Percentiles rank a stretch among this genome's conserved stretches.
These are phyloP conservation scores for Poecilia latipinna DNA, from an alignment of 2,113 vertebrate species.

Conservation along the genomic window DNA sequence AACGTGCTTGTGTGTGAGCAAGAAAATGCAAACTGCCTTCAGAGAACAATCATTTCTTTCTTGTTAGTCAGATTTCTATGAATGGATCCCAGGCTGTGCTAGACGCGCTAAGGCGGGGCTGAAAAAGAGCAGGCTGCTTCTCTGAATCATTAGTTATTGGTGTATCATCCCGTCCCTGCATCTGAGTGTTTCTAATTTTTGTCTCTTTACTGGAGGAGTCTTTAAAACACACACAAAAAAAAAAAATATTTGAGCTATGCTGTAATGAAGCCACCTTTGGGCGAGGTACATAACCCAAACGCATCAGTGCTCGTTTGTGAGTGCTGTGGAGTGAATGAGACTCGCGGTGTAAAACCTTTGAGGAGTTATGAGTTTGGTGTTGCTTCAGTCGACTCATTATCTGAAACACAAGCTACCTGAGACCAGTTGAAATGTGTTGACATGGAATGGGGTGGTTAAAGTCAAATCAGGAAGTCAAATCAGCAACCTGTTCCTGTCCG, in stretches of 20 bases:
- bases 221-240: background rate
- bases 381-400: too few species aligned
- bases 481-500: too few species aligned
- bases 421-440: too few species aligned
- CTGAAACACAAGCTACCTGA: too few species aligned
- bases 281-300: too few species aligned
- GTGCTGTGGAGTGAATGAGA: too few species aligned
- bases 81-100: conserved; percentile 3
- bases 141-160: background rate
- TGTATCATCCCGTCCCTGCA: background rate
- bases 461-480: background rate
- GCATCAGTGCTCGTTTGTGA: too few species aligned
- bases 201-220: background rate
- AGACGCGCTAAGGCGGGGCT: background rate
- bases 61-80: background rate
- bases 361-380: too few species aligned
- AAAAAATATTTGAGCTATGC: background rate
- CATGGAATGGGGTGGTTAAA: too few species aligned
- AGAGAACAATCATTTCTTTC: background rate
- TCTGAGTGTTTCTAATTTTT: too few species aligned
- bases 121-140: background rate
- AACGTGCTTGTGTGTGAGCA: background rate
- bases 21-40: background rate
- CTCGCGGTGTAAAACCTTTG: too few species aligned
- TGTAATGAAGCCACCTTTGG: background rate